Base-by-base conservation (phyloP, 2,888 invertebrate genomes). In the Drosophila merina region DNA sequence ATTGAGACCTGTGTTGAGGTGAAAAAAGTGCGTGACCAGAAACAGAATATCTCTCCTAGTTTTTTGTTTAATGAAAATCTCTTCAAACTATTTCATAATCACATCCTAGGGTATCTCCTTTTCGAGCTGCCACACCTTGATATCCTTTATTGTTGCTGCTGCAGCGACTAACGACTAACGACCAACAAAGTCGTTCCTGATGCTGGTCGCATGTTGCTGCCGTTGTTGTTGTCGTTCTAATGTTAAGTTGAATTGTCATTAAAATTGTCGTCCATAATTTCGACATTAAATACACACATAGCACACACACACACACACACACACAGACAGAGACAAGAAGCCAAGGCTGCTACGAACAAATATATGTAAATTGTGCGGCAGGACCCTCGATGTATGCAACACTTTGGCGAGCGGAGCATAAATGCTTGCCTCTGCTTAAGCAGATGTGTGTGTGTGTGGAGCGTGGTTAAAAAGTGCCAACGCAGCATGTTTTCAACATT, bases 221-320 rank as follows among this genome's bases (percentile, higher is more conserved):
- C 72, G 63, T 51, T 76, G 72, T 57, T 75, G 77, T 68, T 79
- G 84, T 78, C 88, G 76, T 84, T 88, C 88, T 88, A 86, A 88
- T 86, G 88, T 88, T 84, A 86, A 86, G 86, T 88, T 88, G 88
- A 84, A 86, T 86, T 88, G 86, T 86, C 85, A 86, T 86, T 86
- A 86, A 86, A 86, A 86, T 86, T 86, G 88, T 86, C 88, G 86
- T 86, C 88, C 86, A 86, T 86, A 88, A 88, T 86, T 86, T 88
- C 88, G 84, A 88, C 86, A 86, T 86, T 88, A 88, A 86, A 86
- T 77, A 86, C 86, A 86, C 86, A 86, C 71, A 75, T 69, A 60
- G 28, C 28, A 28, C 50, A 49, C 45, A 63, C 58, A 59, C 45
- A 57, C 48, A 67, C 57, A 54, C 45, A 47, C n/a, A 55, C 45